phyloP scores from a whole-genome alignment of 2,888 invertebrate species.

The Thumatha senex region DNA sequence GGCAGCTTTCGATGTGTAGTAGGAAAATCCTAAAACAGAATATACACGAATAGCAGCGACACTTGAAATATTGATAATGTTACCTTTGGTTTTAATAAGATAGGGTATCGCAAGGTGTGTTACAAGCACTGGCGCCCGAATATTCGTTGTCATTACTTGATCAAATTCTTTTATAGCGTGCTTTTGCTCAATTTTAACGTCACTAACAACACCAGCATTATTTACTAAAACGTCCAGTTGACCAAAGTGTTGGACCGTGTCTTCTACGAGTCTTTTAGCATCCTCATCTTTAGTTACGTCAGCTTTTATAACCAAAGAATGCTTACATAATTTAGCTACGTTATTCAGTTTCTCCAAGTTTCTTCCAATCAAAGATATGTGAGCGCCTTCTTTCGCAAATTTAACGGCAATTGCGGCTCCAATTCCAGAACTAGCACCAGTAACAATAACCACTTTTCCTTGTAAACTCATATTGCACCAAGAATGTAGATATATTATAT shows the following conservation, averaged over 20 bases:
- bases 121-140: slow-evolving; percentile 19
- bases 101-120: slow-evolving; percentile 31
- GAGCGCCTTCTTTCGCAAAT: slow-evolving; percentile 29
- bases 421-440: slow-evolving; percentile 44
- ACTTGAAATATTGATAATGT: slow-evolving; percentile 87
- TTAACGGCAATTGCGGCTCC: slow-evolving; percentile 37
- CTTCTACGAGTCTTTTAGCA: slow-evolving; percentile 11
- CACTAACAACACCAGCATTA: slow-evolving; percentile 19
- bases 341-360: slow-evolving; percentile 31
- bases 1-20: slow-evolving; percentile 36
- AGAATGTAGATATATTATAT: not conserved
- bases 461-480: slow-evolving; percentile 34
- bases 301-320: slow-evolving; percentile 12
- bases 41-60: slow-evolving; percentile 7
- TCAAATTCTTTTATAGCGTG: slow-evolving; percentile 17
- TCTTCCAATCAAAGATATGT: slow-evolving; percentile 38
- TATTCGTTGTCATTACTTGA: slow-evolving; percentile 19
- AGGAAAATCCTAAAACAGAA: slow-evolving; percentile 10
- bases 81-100: slow-evolving; percentile 63
- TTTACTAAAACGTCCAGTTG: slow-evolving; percentile 26
- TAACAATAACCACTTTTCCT: slow-evolving; percentile 41
- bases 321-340: slow-evolving; percentile 13
- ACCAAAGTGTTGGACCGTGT: slow-evolving; percentile 17
- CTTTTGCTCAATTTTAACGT: slow-evolving; percentile 5
- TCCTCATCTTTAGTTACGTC: slow-evolving; percentile 21